Percentiles rank a stretch among this genome's conserved stretches.
Conservation (phyloP, 2,888 invertebrate genomes). For the Gymnocheta viridis region DNA sequence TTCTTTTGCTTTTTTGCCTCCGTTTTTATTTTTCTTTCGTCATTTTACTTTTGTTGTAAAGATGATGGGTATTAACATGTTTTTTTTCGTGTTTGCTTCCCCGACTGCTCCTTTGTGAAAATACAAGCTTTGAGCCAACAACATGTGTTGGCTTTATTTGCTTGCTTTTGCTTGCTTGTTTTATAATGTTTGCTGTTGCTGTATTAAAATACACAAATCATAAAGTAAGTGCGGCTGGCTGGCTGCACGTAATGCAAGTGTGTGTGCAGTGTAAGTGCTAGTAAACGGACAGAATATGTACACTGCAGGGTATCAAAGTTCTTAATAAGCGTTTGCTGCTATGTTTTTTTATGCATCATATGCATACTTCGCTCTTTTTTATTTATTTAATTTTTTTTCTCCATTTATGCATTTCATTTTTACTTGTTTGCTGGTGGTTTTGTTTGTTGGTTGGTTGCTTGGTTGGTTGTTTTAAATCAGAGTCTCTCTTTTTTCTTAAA, state of each 20-base stretch:
- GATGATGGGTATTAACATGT: constrained; percentile 64
- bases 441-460: constrained; percentile 19
- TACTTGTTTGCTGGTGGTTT: constrained; percentile 38
- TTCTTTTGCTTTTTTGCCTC: background rate
- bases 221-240: constrained; percentile 32
- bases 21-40: background rate
- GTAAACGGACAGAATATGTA: constrained; percentile 14
- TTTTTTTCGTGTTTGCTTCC: constrained; percentile 13
- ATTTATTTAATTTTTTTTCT: background rate
- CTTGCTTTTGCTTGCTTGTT: constrained; percentile 19
- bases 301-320: constrained; percentile 61
- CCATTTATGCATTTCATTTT: background rate
- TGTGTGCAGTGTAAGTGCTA: background rate
- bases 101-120: constrained; percentile 27
- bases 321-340: constrained; percentile 50
- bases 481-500: background rate
- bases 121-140: constrained; percentile 58
- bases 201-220: constrained; percentile 42
- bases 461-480: constrained; percentile 9
- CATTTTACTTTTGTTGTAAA: constrained; percentile 53
- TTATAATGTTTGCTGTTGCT: constrained; percentile 44
- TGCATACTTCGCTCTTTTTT: constrained; percentile 7
- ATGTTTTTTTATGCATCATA: constrained; percentile 46
- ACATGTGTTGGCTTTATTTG: constrained; percentile 67
- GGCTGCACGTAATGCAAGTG: background rate